phyloP scores from a whole-genome alignment of 1,140 invertebrate genomes.

The Nebria ingens region DNA sequence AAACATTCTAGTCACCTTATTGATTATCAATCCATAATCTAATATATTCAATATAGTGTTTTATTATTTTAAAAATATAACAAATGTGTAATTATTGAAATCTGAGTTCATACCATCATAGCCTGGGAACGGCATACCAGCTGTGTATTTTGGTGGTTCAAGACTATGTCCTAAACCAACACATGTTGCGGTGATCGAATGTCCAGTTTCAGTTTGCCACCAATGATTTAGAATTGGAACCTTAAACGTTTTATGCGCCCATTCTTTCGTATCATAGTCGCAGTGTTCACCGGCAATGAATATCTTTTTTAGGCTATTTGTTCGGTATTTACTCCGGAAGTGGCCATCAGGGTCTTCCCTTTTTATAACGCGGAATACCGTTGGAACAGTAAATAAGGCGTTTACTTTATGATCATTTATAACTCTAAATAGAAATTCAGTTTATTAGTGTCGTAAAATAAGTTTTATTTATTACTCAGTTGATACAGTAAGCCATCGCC shows the following conservation, averaged over 20 bases:
- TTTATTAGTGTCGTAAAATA: too few species aligned
- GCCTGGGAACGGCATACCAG: slow-evolving; percentile 70
- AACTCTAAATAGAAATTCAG: slow-evolving; percentile 47
- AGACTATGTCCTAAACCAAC: slow-evolving; percentile 58
- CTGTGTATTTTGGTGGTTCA: slow-evolving; percentile 52
- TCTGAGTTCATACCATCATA: slow-evolving; percentile 83
- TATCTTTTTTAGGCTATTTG: slow-evolving; percentile 62
- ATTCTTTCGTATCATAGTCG: slow-evolving; percentile 80
- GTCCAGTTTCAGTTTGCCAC: slow-evolving; percentile 95
- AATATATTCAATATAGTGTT: too few species aligned
- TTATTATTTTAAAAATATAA: slow-evolving; percentile 5
- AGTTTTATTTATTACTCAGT: too few species aligned
- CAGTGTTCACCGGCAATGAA: slow-evolving; percentile 92
- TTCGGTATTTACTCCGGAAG: slow-evolving; percentile 56
- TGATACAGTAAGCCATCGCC: too few species aligned
- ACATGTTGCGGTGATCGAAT: slow-evolving; percentile 76
- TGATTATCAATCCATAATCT: too few species aligned
- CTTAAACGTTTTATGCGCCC: slow-evolving; percentile 71
- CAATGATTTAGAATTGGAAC: slow-evolving; percentile 87
- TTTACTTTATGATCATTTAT: slow-evolving; percentile 78
- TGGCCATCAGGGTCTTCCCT: slow-evolving; percentile 59
- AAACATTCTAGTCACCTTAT: too few species aligned
- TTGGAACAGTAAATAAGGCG: slow-evolving; percentile 80
- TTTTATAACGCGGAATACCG: slow-evolving; percentile 74
- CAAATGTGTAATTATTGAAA: slow-evolving; percentile 23